Evolutionary conservation across 2,888 invertebrate genomes (phyloP), one percentile per base, ranked within the genome.

Genomic region (Orchestes rusci): DNA sequence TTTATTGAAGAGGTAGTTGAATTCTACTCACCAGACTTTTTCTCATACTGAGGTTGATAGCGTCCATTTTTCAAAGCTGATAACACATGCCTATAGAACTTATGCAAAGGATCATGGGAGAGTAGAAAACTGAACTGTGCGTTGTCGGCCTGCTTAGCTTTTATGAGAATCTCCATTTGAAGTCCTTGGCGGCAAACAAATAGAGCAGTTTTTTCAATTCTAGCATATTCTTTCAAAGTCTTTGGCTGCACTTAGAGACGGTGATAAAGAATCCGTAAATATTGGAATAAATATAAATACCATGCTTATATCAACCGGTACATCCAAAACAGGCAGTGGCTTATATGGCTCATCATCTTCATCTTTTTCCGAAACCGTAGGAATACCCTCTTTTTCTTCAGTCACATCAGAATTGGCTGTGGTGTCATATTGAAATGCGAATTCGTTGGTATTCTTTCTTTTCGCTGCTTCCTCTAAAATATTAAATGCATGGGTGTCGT

Each of bases 81-180:
- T 46, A 83, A 66, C 3, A 90, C 69, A 53, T 86, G 84, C 50
- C 83, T 83, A 68, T 97, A 99, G 69, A 94, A 99, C 0, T 84
- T 80, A 69, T 96, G 83, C 29, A 97, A 72, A 0, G 72, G 69
- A 46, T 90, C 81, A 52, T 88, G 90, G 62, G 87, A 88, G 45
- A 89, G 86, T 46, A 99, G 73, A 70, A 99, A 99, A 53, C 84
- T 78, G 70, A 99, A 99, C 70, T 94, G 90, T 0, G 84, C 76
- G 71, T 96, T 97, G 62, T 85, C 83, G 0, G 87, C 77, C 68
- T 99, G 99, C 70, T 97, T 99, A 3, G 96, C 91, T 70, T 97
- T 97, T 55, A 99, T 84, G 8, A 99, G 76, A 55, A 99, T 95
- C 72, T 99, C 99, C 96, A 99, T 96, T 71, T 99, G 99, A 4